phyloP scores from a whole-genome alignment of 2,113 vertebrate species.

The Etia nguti region DNA sequence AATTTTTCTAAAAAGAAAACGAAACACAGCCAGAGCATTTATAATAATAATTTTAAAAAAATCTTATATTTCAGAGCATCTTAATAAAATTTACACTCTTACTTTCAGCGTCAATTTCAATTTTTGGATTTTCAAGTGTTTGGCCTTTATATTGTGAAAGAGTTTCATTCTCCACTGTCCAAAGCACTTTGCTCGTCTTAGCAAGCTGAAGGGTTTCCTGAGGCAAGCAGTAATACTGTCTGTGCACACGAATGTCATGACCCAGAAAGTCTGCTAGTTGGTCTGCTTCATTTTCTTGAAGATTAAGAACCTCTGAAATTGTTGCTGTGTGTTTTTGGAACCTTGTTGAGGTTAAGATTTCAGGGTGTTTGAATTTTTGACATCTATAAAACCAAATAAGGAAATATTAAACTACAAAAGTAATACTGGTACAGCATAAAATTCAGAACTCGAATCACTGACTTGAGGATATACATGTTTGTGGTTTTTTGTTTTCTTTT shows the following conservation, averaged over 20 bases:
- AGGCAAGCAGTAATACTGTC: background rate
- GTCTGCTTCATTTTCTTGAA: background rate
- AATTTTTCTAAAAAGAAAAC: background rate
- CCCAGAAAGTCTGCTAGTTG: background rate
- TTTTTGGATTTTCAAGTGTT: background rate
- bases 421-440: no score
- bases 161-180: background rate
- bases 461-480: no score
- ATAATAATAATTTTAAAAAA: background rate
- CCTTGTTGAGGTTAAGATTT: background rate
- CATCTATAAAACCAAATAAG: no score
- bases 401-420: no score
- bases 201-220: background rate
- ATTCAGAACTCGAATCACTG: no score
- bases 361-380: background rate
- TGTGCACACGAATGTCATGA: background rate
- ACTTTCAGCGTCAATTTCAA: rapidly evolving
- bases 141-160: background rate
- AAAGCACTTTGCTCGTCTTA: no score
- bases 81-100: background rate
- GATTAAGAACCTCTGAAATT: background rate
- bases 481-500: no score
- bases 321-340: rapidly evolving
- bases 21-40: rapidly evolving
- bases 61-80: background rate